Base-by-base conservation (phyloP, 2,797 vertebrate genomes). In the Galago senegalensis region DNA sequence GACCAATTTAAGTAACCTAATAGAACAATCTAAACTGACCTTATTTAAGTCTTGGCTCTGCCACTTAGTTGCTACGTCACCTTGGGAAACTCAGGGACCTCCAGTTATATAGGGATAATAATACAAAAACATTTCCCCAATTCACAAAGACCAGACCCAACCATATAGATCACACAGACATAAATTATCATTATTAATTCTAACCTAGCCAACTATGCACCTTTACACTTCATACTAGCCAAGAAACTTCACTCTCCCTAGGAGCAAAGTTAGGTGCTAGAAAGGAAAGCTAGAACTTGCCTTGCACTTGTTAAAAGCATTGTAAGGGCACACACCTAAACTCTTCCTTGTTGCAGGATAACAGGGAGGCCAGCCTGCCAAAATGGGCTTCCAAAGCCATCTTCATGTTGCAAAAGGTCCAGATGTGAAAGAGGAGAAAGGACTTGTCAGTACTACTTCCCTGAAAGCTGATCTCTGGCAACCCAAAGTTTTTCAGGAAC, bases 1-100 rank as follows among this genome's bases (percentile, higher is more conserved):
- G 97, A 96, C 96, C 96, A 93, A 61, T 61, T 85, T 92, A 84
- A 96, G 93, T 58, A 91, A 89, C 95, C 53, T 76, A 94, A 89
- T 85, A 87, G 81, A 93, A 95, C 86, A 61, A 89, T 82, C 84
- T 76, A 65, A 96, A 76, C 56, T 76, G 72, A 92, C 80, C 73
- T 83, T 69, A 82, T 46, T 53, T 92, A 80, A 84, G 53, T 73
- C 86, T 89, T 80, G 89, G 88, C 87, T 93, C 85, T 13, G 25
- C 63, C 89, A 84, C 65, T 89, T 40, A 79, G 80, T 75, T 80
- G 86, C 49, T 91, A 21, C 67, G 86, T 46, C 90, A 61, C 65
- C 83, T 61, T 29, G 56, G 76, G 58, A 89, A 88, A 84, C 72
- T 72, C 87, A 67, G 75, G n/a, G 43, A 89, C 27, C n/a, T 46